A percentile compares a stretch with the other conserved stretches of the same genome.
These are phyloP conservation scores for Epirrita christyi DNA, from an alignment of 2,888 invertebrate species.

Conservation along the genomic window DNA sequence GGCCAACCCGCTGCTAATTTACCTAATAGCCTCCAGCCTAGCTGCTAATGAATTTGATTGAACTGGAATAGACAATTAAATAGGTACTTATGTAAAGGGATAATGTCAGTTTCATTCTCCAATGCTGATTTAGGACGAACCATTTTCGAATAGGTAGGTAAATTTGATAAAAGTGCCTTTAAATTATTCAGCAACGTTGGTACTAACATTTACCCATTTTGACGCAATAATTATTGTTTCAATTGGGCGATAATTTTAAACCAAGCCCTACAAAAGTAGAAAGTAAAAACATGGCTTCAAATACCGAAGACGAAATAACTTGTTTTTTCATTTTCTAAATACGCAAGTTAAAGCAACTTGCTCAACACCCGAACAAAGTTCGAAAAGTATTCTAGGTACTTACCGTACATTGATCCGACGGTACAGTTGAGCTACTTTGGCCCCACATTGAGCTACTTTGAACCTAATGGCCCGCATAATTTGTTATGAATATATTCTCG, in stretches of 20 bases:
- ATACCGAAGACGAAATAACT: not conserved
- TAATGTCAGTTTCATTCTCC: not conserved
- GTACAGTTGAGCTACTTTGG: slow-evolving; percentile 9
- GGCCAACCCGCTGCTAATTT: slow-evolving; percentile 10
- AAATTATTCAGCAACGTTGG: too few species aligned
- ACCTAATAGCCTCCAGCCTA: slow-evolving; percentile 13
- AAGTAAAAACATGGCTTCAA: too few species aligned
- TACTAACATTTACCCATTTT: too few species aligned
- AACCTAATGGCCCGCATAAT: slow-evolving; percentile 49
- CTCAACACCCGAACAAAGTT: not conserved
- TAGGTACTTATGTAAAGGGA: not conserved
- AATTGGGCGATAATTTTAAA: too few species aligned
- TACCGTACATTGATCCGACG: not conserved
- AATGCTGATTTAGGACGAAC: not conserved
- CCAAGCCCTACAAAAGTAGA: too few species aligned
- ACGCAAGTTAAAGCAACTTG: not conserved
- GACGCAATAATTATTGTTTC: too few species aligned
- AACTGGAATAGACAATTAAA: slow-evolving; percentile 12
- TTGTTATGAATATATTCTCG: slow-evolving; percentile 42
- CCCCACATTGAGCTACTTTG: slow-evolving; percentile 33
- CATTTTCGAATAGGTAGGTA: not conserved
- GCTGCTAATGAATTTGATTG: slow-evolving; percentile 20
- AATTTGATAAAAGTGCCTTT: not conserved
- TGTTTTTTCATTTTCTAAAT: not conserved
- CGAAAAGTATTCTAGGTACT: slow-evolving; percentile 10